A percentile compares a stretch with the other conserved stretches of the same genome.
Evolutionary conservation across 92 coral and sea anemone genomes (phyloP).

Genomic region (Heteractis magnifica): DNA sequence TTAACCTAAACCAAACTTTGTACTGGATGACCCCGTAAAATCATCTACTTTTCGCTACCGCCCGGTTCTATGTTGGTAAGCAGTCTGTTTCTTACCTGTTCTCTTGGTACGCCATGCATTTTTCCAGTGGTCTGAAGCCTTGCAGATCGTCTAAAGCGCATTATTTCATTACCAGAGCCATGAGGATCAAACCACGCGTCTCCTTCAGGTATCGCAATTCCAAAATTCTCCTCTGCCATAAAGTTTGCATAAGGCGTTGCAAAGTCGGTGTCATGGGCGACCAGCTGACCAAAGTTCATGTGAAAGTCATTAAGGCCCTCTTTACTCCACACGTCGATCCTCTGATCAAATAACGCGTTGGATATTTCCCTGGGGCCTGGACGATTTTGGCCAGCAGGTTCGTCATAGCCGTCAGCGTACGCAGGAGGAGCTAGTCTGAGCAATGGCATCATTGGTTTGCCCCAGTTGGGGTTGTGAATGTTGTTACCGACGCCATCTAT

Average conservation of each 20-base stretch:
- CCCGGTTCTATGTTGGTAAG: too few species aligned
- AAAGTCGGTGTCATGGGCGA: constrained; percentile 97
- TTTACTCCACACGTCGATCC: constrained; percentile 65
- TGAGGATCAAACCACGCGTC: constrained; percentile 99
- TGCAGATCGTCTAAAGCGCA: constrained; percentile 96
- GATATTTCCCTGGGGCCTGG: constrained; percentile 87
- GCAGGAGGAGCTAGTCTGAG: constrained; percentile 70
- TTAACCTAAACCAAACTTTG: too few species aligned
- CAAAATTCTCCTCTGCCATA: constrained; percentile 89
- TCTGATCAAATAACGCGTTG: constrained; percentile 87
- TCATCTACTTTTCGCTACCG: too few species aligned
- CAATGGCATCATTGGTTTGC: constrained; percentile 90
- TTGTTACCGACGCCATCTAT: constrained; percentile 83
- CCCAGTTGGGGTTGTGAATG: constrained; percentile 75
- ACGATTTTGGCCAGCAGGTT: constrained; percentile 84
- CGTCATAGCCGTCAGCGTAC: constrained; percentile 82
- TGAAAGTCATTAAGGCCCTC: constrained; percentile 88
- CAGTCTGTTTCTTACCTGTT: constrained; percentile 66
- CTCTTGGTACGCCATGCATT: constrained; percentile 80
- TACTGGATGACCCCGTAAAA: too few species aligned
- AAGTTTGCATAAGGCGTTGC: constrained; percentile 98
- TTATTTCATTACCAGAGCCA: constrained; percentile 80
- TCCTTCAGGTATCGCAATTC: constrained; percentile 84
- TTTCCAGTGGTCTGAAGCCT: constrained; percentile 91
- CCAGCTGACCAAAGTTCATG: constrained; percentile 91